Conservation (phyloP, 2,888 invertebrate species). For the Spisula subtruncata region DNA sequence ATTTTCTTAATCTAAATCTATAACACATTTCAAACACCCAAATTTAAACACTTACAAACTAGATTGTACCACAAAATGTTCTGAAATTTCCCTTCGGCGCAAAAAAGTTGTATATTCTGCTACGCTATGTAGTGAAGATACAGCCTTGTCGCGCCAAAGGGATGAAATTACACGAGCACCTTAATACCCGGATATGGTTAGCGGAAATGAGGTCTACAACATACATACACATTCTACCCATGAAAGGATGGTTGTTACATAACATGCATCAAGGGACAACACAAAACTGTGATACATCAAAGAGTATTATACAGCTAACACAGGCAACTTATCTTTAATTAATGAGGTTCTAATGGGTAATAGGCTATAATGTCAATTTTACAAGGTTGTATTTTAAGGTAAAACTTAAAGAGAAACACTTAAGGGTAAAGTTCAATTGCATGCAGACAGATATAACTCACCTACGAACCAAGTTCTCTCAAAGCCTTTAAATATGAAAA, state of each 20-base stretch:
- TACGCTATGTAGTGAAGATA: no score
- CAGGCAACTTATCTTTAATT: constrained; percentile 12
- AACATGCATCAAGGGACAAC: constrained; percentile 4
- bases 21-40: background rate
- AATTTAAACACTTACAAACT: background rate
- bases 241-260: constrained; percentile 13
- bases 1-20: background rate
- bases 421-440: constrained; percentile 17
- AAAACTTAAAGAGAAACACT: constrained; percentile 14
- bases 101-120: no score
- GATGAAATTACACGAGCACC: background rate
- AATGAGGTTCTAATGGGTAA: constrained; percentile 18
- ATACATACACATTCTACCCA: constrained; percentile 7
- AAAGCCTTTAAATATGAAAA: constrained; percentile 46
- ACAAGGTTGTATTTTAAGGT: constrained; percentile 1
- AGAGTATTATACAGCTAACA: background rate
- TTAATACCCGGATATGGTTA: background rate
- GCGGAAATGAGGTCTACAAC: background rate
- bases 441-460: constrained; percentile 50
- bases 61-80: background rate
- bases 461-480: constrained; percentile 53
- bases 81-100: no score
- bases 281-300: constrained; percentile 4
- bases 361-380: constrained; percentile 13
- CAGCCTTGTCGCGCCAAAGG: no score